Percentiles rank a stretch among this genome's conserved stretches.
Evolutionary conservation across 2,113 vertebrate species (phyloP).

Genomic region (Phalacrocorax aristotelis): DNA sequence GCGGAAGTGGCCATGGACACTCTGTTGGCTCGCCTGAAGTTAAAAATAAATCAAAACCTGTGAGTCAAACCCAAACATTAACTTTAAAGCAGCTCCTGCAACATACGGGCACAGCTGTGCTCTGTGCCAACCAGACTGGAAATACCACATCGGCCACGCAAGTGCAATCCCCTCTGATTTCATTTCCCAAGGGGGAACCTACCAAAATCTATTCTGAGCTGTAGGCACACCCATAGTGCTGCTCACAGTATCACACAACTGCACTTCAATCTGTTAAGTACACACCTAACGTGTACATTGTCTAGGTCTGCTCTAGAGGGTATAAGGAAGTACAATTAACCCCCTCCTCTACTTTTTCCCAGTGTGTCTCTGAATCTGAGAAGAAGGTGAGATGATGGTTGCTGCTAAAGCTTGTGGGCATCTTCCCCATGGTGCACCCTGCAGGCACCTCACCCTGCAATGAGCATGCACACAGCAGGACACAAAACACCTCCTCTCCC

Average conservation of each 20-base stretch:
- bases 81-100: neutral
- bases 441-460: rapidly evolving
- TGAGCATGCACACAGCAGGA: neutral
- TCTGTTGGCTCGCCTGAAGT: constrained; percentile 78
- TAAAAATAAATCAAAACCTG: neutral
- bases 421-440: rapidly evolving
- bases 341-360: neutral
- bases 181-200: neutral
- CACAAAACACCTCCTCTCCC: neutral
- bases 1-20: constrained; percentile 66
- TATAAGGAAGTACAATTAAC: neutral
- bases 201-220: neutral
- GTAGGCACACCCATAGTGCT: neutral
- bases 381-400: neutral
- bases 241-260: neutral
- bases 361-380: neutral
- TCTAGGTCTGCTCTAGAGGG: neutral
- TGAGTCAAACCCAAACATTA: neutral
- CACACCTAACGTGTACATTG: rapidly evolving
- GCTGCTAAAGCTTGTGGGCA: neutral
- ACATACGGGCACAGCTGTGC: neutral
- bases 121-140: neutral
- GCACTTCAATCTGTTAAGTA: neutral
- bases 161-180: neutral
- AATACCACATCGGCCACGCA: neutral